Base-by-base conservation (phyloP, 2,888 invertebrate genomes). In the Andrena dorsata region DNA sequence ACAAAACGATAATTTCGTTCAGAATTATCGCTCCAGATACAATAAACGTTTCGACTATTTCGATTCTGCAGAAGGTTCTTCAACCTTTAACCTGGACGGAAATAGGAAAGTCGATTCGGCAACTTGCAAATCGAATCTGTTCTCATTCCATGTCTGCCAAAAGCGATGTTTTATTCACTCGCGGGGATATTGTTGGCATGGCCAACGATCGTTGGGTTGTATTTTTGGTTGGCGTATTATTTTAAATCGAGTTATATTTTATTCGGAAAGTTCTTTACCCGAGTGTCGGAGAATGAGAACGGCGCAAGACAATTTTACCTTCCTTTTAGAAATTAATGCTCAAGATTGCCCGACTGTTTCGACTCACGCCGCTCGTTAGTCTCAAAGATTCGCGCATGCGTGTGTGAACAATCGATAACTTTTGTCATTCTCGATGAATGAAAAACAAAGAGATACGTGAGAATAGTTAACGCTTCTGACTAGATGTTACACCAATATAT, bases 1-100 rank as follows among this genome's bases (percentile, higher is more conserved):
- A 13, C 16, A 23, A 41, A 60, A n/a, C 23, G 13, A 35, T 35
- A 35, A 20, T 10, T 71, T 30, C 4, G 23, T 1, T 41, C 4
- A 8, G 53, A 66, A 61, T 23, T 35, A 51, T 65, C 58, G 35
- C 3, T 13, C 13, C 10, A 16, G 13, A 69, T 23, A 23, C n/a
- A 23, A 63, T 49, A 20, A 58, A 80, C 61, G 73, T 69, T 73
- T 47, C 28, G 16, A 64, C 47, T 65, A 51, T 47, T 65, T 56
- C 32, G 32, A 32, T 23, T 23, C 28, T n/a, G 23, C 16, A 58
- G 76, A 13, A 85, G 90, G 88, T 89, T 86, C 80, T 87, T 88
- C 89, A 90, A 90, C 90, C 86, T 76, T 88, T 89, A 87, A 86
- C 85, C 88, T 70, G 82, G 81, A 76, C 75, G 75, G 81, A 87